Base-by-base conservation (phyloP, 2,797 vertebrate species). In the Jordanella pulchra region DNA sequence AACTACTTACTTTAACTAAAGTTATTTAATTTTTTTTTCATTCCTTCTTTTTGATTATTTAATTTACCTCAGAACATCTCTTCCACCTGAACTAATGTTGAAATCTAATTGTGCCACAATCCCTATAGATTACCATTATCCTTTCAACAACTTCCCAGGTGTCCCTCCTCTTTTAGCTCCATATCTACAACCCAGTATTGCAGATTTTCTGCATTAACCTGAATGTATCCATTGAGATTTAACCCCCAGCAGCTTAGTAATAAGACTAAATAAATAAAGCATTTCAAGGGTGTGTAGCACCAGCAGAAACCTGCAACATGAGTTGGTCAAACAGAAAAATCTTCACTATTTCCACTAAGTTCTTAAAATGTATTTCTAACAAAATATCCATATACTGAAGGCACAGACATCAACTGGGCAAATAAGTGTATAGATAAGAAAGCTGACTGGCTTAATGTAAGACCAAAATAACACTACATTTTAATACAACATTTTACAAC, bases 311-410 rank as follows among this genome's bases (percentile, higher is more conserved):
- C 53, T 32, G 54, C 21, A 2, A 23, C 60, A 25, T 0, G 30
- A 76, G 61, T 73, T 32, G 4, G 54, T 50, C 47, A 76, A 71
- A 66, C 32, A 10, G 1, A 47, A 17, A 45, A 11, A 63, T 80
- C 65, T 69, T 69, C 71, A 70, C 35, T 21, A n/a, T 83, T 69
- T 53, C 67, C 30, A 42, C 58, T 7, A 42, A 39, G 13, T 39
- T 39, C 18, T 60, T 61, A 1, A n/a, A 63, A 23, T 39, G 35
- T 39, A 42, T 63, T 42, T 42, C 60, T n/a, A 53, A 73, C 77
- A 68, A 69, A 79, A 76, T 80, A 86, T 85, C 82, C 71, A 51
- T 79, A 67, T 82, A 75, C 61, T 75, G 75, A 85, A 81, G 75
- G 89, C 67, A 56, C 78, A 71, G 80, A 76, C 53, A 23, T 25